Evolutionary conservation across 2,888 invertebrate species (phyloP).

Genomic region (Chironomus tentans): DNA sequence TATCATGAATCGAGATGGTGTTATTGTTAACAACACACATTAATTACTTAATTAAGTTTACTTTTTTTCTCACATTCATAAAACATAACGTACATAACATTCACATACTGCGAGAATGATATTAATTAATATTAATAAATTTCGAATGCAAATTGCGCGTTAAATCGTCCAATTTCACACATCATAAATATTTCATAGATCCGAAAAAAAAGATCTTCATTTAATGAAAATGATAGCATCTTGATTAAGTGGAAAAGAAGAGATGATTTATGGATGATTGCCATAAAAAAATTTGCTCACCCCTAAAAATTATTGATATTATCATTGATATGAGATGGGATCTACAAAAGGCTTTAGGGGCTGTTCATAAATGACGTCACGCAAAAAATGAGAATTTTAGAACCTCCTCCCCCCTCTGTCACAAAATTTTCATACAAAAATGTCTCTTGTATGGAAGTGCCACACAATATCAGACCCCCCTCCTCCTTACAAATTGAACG

Average conservation of each 20-base stretch:
- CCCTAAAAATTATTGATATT: no score
- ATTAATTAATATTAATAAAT: not conserved
- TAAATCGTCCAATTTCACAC: constrained; percentile 8
- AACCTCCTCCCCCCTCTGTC: no score
- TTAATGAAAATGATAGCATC: not conserved
- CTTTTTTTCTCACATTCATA: not conserved
- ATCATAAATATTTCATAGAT: not conserved
- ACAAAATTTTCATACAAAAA: no score
- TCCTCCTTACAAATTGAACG: no score
- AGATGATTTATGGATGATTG: not conserved
- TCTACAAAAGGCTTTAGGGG: no score
- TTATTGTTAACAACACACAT: not conserved
- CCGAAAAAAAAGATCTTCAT: not conserved
- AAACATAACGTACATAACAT: not conserved
- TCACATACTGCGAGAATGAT: not conserved
- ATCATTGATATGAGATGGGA: no score
- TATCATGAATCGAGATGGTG: not conserved
- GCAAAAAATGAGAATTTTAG: no score
- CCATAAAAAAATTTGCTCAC: not conserved
- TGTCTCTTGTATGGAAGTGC: no score
- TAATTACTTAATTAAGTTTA: not conserved
- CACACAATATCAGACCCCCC: no score
- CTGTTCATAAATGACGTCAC: no score
- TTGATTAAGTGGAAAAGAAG: not conserved
- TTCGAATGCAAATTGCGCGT: not conserved